A percentile compares a stretch with the other conserved stretches of the same genome.
Evolutionary conservation across 2,113 vertebrate genomes (phyloP).

Genomic region (Phoenicopterus ruber): DNA sequence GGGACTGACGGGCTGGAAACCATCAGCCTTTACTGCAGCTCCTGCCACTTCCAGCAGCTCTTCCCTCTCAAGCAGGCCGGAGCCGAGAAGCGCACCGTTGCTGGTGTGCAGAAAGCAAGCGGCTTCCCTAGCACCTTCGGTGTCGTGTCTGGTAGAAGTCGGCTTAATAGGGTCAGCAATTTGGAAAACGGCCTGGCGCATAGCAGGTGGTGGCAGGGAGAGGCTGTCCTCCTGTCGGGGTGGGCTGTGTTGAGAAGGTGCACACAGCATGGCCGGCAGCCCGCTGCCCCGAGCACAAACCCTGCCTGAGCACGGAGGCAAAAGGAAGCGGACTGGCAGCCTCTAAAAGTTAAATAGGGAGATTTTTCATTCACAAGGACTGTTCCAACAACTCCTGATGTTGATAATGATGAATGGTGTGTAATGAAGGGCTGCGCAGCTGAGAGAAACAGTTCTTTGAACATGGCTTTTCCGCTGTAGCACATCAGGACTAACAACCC

Average conservation of each 20-base stretch:
- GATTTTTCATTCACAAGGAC: slow-evolving; percentile 30
- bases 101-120: neutral
- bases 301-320: neutral
- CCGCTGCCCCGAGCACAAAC: neutral
- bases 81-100: neutral
- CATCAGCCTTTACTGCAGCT: neutral
- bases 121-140: neutral
- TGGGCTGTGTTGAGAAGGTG: neutral
- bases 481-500: neutral
- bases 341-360: slow-evolving; percentile 12
- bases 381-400: slow-evolving; percentile 34
- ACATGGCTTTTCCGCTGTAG: neutral
- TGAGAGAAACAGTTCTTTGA: slow-evolving; percentile 21
- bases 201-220: neutral
- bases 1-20: neutral
- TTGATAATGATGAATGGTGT: slow-evolving; percentile 35
- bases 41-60: neutral
- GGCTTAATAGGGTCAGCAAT: neutral
- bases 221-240: neutral
- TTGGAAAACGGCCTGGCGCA: neutral
- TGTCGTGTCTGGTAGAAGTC: neutral
- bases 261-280: neutral
- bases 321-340: neutral
- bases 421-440: slow-evolving; percentile 33
- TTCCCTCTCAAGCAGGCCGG: neutral